Conservation (phyloP, 35 echinoderm and acorn worm genomes). For the Eucidaris tribuloides region DNA sequence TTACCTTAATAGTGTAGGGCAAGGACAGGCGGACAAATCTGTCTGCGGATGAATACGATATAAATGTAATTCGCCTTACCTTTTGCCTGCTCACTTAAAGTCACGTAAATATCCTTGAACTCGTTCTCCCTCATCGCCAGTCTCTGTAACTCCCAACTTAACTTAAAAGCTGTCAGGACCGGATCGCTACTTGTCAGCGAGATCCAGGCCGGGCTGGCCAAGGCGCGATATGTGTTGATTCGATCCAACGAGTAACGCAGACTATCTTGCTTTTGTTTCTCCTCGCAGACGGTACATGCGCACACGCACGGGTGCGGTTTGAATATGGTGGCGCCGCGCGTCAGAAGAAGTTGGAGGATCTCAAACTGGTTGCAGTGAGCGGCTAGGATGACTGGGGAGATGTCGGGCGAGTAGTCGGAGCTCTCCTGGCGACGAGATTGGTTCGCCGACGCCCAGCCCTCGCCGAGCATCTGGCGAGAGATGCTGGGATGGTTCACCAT, state of each 20-base stretch:
- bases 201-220: slow-evolving; percentile 96
- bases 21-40: no score
- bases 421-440: slow-evolving; percentile 63
- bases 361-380: slow-evolving; percentile 98
- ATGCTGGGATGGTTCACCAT: slow-evolving; percentile 99
- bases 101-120: slow-evolving; percentile 93
- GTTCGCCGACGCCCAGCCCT: slow-evolving; percentile 73
- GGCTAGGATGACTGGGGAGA: slow-evolving; percentile 95
- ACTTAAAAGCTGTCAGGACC: slow-evolving; percentile 89
- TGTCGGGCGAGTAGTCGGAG: slow-evolving; percentile 90
- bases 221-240: slow-evolving; percentile 85
- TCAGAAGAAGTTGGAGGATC: slow-evolving; percentile 88
- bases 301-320: slow-evolving; percentile 87
- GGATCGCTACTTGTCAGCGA: slow-evolving; percentile 96
- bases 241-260: slow-evolving; percentile 87
- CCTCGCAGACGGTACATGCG: slow-evolving; percentile 69
- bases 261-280: slow-evolving; percentile 90
- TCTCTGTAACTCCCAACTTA: slow-evolving; percentile 91
- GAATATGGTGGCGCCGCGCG: slow-evolving; percentile 87
- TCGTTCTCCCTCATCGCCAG: slow-evolving; percentile 93
- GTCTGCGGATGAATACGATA: no score
- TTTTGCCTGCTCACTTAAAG: slow-evolving; percentile 55
- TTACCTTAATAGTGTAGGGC: no score
- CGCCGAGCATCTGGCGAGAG: slow-evolving; percentile 89
- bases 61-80: no score